Evolutionary conservation across 2,113 vertebrate genomes (phyloP).

Genomic region (Sula dactylatra): DNA sequence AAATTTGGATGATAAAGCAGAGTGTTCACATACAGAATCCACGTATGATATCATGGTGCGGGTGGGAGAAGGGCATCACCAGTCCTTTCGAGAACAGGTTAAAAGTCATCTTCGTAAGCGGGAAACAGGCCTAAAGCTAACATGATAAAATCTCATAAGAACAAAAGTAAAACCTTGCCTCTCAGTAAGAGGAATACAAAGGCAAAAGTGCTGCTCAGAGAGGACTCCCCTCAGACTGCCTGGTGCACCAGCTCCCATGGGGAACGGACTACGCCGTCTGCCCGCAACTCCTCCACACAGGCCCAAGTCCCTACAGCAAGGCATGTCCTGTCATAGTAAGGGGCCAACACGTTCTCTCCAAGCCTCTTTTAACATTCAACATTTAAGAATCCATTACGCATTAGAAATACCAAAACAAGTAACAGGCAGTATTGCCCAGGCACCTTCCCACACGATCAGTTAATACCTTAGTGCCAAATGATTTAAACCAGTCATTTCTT

Average conservation of each 20-base stretch:
- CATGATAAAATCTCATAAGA: neutral
- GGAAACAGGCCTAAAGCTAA: neutral
- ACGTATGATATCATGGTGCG: rapidly evolving
- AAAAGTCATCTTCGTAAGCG: neutral
- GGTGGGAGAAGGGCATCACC: neutral
- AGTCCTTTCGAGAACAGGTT: neutral
- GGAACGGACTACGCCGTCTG: neutral
- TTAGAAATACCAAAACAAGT: neutral
- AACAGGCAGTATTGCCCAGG: neutral
- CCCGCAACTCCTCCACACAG: neutral
- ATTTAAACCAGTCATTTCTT: neutral
- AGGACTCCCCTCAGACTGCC: neutral
- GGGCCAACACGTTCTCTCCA: neutral
- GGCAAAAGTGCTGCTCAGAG: neutral
- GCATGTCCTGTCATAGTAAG: neutral
- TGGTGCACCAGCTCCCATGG: neutral
- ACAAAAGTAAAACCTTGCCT: neutral
- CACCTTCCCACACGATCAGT: neutral
- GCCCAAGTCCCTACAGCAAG: neutral
- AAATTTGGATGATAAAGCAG: neutral
- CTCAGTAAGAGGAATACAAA: neutral
- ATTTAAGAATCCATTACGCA: neutral
- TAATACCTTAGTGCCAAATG: neutral
- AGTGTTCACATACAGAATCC: neutral
- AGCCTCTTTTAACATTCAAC: neutral